Conservation (phyloP, 1,140 invertebrate genomes). For the Panulirus ornatus region DNA sequence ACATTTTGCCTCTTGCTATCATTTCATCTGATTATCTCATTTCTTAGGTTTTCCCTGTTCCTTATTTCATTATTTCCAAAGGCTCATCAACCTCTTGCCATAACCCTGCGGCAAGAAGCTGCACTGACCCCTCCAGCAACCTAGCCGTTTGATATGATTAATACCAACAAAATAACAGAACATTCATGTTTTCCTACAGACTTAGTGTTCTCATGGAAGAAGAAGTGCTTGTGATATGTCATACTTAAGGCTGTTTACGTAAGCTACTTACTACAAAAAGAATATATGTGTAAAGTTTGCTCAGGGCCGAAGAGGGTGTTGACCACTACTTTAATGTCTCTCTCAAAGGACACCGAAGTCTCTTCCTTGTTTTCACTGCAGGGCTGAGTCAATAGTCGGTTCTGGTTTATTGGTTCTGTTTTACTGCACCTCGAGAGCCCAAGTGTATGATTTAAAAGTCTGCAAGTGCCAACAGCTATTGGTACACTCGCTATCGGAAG, state of each 20-base stretch:
- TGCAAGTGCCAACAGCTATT: background rate
- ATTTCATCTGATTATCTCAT: too few species aligned
- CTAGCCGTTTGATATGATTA: too few species aligned
- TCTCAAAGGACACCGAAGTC: slow-evolving; percentile 14
- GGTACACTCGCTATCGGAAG: too few species aligned
- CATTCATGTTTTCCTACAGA: background rate
- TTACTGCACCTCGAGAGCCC: background rate
- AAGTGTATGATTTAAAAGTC: background rate
- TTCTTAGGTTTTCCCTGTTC: too few species aligned
- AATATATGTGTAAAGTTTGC: slow-evolving; percentile 3
- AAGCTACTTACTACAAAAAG: slow-evolving; percentile 5
- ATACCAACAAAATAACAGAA: background rate
- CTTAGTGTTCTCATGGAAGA: background rate
- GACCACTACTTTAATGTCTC: background rate
- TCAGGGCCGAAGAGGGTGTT: background rate
- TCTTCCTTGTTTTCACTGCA: background rate
- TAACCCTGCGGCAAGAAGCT: too few species aligned
- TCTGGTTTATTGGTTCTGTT: background rate
- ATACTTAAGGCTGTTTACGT: background rate
- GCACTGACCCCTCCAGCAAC: too few species aligned
- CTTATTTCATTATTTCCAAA: too few species aligned
- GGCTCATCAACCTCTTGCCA: too few species aligned
- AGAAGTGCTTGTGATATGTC: background rate
- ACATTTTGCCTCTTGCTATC: too few species aligned
- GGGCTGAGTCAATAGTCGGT: background rate